phyloP scores from a whole-genome alignment of 2,888 invertebrate genomes.

The Epirrhoe tristata region DNA sequence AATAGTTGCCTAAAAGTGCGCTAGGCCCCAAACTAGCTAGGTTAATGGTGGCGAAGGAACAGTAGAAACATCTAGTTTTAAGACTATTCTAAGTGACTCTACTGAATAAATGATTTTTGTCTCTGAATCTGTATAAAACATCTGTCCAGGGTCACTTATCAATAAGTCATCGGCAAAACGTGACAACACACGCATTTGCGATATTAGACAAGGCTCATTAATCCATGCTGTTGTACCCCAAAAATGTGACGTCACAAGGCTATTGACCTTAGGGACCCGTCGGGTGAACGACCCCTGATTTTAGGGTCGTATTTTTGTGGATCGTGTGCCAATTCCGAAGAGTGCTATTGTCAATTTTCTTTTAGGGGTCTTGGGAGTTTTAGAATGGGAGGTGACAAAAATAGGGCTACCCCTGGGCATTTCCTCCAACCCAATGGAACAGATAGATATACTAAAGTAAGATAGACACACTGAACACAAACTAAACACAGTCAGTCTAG shows the following conservation, averaged over 20 bases:
- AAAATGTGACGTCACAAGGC: conserved; percentile 53
- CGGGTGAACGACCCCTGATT: conserved; percentile 52
- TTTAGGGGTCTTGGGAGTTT: background rate
- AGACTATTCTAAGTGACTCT: too few relatives aligned
- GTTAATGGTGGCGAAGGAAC: too few relatives aligned
- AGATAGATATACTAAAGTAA: too few relatives aligned
- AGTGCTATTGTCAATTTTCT: conserved; percentile 1
- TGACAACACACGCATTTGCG: conserved; percentile 26
- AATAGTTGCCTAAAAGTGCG: too few relatives aligned
- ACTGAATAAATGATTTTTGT: too few relatives aligned
- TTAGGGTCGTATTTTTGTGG: conserved; percentile 48
- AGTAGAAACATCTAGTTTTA: too few relatives aligned
- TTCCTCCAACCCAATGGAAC: too few relatives aligned
- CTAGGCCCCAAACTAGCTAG: too few relatives aligned
- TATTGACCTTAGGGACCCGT: conserved; percentile 47
- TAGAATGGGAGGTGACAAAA: too few relatives aligned
- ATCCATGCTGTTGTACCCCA: conserved; percentile 34
- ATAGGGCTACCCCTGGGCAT: too few relatives aligned
- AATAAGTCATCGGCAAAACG: conserved; percentile 1
- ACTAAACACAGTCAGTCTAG: too few relatives aligned
- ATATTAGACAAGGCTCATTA: conserved; percentile 26
- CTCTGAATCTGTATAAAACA: background rate
- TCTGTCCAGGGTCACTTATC: background rate
- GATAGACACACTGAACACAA: too few relatives aligned
- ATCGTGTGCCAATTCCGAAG: conserved; percentile 10